These are phyloP conservation scores for Brienomyrus brachyistius DNA, from an alignment of 2,113 vertebrate species.

Conservation along the genomic window DNA sequence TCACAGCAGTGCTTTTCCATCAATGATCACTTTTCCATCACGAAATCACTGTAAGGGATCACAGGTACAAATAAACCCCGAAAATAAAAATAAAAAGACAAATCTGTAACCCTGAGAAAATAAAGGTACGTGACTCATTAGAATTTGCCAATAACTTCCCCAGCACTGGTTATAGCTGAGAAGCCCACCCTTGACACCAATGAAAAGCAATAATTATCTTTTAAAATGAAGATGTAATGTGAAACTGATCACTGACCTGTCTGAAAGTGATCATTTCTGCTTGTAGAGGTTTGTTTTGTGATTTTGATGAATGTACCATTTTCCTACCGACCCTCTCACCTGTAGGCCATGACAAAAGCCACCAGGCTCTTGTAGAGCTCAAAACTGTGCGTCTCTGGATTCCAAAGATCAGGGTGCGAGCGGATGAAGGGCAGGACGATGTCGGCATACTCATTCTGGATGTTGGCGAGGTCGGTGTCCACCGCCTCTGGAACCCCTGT, in stretches of 20 bases:
- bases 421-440: slow-evolving; percentile 81
- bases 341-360: slow-evolving; percentile 95
- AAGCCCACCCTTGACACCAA: not conserved
- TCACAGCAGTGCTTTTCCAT: not conserved
- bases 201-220: not conserved
- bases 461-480: slow-evolving; percentile 76
- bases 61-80: not conserved
- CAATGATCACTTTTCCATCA: not conserved
- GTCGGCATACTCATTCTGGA: slow-evolving; percentile 71
- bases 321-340: slow-evolving; percentile 53
- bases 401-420: slow-evolving; percentile 66
- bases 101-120: not conserved
- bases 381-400: slow-evolving; percentile 65
- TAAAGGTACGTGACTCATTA: not conserved
- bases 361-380: slow-evolving; percentile 82
- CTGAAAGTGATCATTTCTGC: not conserved
- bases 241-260: not conserved
- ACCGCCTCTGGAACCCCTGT: slow-evolving; percentile 81
- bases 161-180: not conserved
- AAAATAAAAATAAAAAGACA: not conserved
- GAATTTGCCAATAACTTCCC: not conserved
- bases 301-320: not conserved
- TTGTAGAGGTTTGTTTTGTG: not conserved
- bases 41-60: not conserved
- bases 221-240: not conserved